phyloP scores from a whole-genome alignment of 2,113 vertebrate species.

The Tetrao urogallus region DNA sequence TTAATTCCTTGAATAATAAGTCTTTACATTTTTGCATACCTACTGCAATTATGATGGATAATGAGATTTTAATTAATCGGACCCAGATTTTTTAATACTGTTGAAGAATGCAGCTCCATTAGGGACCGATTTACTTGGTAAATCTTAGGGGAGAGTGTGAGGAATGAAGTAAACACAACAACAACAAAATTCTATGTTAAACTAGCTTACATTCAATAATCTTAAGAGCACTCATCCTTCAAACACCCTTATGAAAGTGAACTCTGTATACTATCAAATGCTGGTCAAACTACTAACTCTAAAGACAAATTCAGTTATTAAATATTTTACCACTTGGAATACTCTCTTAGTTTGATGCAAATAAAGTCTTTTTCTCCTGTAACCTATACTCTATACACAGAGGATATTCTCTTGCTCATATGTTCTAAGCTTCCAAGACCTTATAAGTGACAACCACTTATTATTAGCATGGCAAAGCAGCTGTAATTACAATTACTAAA shows the following conservation, averaged over 20 bases:
- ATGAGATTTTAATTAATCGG: conserved; percentile 81
- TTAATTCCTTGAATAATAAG: conserved; percentile 78
- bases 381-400: background rate
- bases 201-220: background rate
- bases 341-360: background rate
- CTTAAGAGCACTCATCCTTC: background rate
- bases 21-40: conserved; percentile 44
- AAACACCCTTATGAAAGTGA: background rate
- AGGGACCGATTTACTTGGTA: conserved; percentile 38
- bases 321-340: background rate
- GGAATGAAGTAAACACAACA: background rate
- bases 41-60: conserved; percentile 76
- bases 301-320: background rate
- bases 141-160: background rate
- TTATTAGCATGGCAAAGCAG: conserved; percentile 4
- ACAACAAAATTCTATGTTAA: background rate
- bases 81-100: conserved; percentile 42
- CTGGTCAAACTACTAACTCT: background rate
- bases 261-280: background rate
- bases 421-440: background rate
- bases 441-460: background rate
- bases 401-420: background rate
- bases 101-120: conserved; percentile 21
- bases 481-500: background rate
- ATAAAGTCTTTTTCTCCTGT: background rate